These are phyloP conservation scores for Zosterops japonicus DNA, from an alignment of 2,113 vertebrate species.

Conservation along the genomic window DNA sequence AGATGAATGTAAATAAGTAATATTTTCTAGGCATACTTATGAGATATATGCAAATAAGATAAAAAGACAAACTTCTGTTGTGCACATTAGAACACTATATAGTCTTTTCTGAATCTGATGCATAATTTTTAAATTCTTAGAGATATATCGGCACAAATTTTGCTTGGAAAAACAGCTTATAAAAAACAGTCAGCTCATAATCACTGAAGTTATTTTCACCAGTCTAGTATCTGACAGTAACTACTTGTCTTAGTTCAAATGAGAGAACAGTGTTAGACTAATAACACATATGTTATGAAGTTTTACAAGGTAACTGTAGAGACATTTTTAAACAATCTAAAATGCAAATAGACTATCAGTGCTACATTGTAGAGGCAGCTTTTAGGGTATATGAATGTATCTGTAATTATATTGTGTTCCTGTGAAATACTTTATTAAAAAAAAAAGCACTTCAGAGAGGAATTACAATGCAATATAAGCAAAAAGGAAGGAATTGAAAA, in stretches of 20 bases:
- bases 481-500: slow-evolving; percentile 63
- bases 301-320: not conserved
- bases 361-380: slow-evolving; percentile 1
- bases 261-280: not conserved
- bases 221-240: not conserved
- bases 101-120: slow-evolving; percentile 59
- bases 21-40: slow-evolving; percentile 73
- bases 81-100: slow-evolving; percentile 58
- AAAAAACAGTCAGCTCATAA: not conserved
- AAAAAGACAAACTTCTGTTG: slow-evolving; percentile 69
- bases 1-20: slow-evolving; percentile 69
- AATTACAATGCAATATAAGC: slow-evolving; percentile 53
- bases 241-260: not conserved
- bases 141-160: slow-evolving; percentile 18
- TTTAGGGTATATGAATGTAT: not conserved
- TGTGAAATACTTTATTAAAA: slow-evolving; percentile 19
- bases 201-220: not conserved
- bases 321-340: not conserved
- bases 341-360: slow-evolving; percentile 62
- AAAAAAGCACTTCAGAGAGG: slow-evolving; percentile 27
- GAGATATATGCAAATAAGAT: slow-evolving; percentile 75
- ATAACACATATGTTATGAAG: not conserved
- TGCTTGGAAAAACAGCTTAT: not conserved
- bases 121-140: slow-evolving; percentile 64
- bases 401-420: slow-evolving; percentile 58